A percentile compares a stretch with the other conserved stretches of the same genome.
Evolutionary conservation across 2,888 invertebrate genomes (phyloP).

Genomic region (Hypselothyrea guttata): DNA sequence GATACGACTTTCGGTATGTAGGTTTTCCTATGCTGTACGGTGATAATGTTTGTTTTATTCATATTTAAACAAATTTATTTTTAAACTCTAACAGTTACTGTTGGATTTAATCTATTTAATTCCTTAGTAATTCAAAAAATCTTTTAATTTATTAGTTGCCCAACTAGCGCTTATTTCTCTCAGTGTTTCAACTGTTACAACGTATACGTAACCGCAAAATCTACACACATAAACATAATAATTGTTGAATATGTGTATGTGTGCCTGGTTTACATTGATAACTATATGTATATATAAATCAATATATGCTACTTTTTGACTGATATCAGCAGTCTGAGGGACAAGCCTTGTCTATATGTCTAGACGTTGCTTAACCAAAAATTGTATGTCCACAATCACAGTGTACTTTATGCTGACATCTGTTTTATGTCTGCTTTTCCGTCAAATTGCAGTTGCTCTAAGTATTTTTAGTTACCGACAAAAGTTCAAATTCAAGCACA

Average conservation of each 20-base stretch:
- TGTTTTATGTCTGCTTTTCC: constrained; percentile 4
- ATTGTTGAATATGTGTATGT: neutral
- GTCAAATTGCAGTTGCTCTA: constrained; percentile 28
- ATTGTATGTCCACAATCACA: constrained; percentile 33
- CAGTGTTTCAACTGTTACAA: constrained; percentile 33
- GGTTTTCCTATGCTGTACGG: too few relatives aligned
- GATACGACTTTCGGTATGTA: too few relatives aligned
- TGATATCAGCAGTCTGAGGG: constrained; percentile 29
- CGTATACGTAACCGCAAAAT: constrained; percentile 46
- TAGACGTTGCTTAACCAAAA: constrained; percentile 63
- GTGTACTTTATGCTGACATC: constrained; percentile 14
- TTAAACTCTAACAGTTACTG: too few relatives aligned
- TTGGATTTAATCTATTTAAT: too few relatives aligned
- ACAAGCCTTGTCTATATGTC: constrained; percentile 51
- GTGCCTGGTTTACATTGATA: constrained; percentile 62
- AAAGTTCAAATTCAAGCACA: constrained; percentile 68
- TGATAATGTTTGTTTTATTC: too few relatives aligned
- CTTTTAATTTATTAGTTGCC: neutral
- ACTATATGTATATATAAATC: constrained; percentile 19
- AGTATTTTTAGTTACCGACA: constrained; percentile 53
- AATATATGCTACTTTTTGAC: constrained; percentile 26
- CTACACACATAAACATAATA: constrained; percentile 23
- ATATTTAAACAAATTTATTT: too few relatives aligned
- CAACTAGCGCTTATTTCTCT: constrained; percentile 14
- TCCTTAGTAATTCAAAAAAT: neutral